These are phyloP conservation scores for Elephantulus edwardii DNA, from an alignment of 2,113 vertebrate species.

Conservation along the genomic window DNA sequence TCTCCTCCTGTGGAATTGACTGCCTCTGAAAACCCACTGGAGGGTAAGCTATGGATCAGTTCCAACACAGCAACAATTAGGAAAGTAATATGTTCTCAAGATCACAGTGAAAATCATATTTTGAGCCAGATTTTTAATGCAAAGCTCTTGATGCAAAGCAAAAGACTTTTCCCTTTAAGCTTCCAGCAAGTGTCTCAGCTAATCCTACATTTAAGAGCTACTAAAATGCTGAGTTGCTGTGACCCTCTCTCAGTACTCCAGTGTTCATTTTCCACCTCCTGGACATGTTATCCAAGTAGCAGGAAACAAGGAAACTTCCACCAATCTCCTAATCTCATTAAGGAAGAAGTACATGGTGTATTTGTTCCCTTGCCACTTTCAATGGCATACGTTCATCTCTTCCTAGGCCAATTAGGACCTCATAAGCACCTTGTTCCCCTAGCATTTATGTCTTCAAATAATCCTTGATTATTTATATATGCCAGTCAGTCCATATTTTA, in stretches of 20 bases:
- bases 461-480: no score
- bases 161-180: background rate
- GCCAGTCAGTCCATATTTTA: constrained; percentile 5
- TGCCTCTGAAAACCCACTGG: no score
- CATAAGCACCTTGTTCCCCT: background rate
- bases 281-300: background rate
- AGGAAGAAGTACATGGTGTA: background rate
- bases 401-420: constrained; percentile 47
- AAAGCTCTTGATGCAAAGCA: background rate
- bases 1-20: no score
- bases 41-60: no score
- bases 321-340: constrained; percentile 39
- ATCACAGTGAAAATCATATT: constrained; percentile 32
- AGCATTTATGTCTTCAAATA: constrained; percentile 26
- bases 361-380: constrained; percentile 23
- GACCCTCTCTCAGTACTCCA: background rate
- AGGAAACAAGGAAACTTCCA: constrained; percentile 30
- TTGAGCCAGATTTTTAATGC: background rate
- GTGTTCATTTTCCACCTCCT: constrained; percentile 31
- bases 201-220: background rate
- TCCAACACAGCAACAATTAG: no score
- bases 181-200: background rate
- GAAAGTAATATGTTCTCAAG: background rate
- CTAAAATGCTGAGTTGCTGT: constrained; percentile 28
- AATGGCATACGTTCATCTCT: constrained; percentile 45